A percentile compares a stretch with the other conserved stretches of the same genome.
These are phyloP conservation scores for Pholis gunnellus DNA, from an alignment of 2,113 vertebrate species.

Conservation along the genomic window DNA sequence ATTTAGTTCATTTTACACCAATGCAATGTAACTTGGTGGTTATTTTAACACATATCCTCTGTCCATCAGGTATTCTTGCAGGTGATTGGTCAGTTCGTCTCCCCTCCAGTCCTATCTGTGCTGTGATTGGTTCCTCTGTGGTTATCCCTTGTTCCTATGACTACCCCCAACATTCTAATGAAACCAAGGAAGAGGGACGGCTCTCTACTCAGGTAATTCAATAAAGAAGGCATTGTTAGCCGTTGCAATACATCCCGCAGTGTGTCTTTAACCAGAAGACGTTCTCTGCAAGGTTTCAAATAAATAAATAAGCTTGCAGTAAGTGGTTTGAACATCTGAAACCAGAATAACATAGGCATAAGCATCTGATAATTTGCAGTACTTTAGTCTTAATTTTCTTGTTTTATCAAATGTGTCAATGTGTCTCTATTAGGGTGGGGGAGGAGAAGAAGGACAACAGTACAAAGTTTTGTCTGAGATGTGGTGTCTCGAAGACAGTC, in stretches of 20 bases:
- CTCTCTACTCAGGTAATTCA: conserved; percentile 54
- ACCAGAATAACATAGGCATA: neutral
- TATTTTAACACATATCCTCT: neutral
- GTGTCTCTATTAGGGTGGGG: conserved; percentile 27
- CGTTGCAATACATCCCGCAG: neutral
- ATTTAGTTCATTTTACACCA: neutral
- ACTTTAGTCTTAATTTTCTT: neutral
- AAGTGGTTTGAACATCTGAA: neutral
- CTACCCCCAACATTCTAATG: conserved; percentile 67
- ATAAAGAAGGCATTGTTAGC: conserved; percentile 61
- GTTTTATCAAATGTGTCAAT: neutral
- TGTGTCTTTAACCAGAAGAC: neutral
- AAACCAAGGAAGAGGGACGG: conserved; percentile 8
- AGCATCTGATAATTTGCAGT: neutral
- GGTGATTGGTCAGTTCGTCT: conserved; percentile 73
- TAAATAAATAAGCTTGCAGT: neutral
- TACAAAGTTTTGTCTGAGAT: conserved; percentile 74
- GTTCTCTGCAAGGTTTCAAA: neutral
- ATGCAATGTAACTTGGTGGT: neutral
- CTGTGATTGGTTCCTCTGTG: conserved; percentile 71
- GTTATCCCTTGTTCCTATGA: conserved; percentile 80
- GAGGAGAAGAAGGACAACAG: conserved; percentile 15
- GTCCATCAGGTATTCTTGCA: conserved; percentile 61
- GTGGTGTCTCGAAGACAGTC: conserved; percentile 79
- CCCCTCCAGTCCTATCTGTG: conserved; percentile 63